phyloP scores from a whole-genome alignment of 2,113 vertebrate genomes.

The Pardalotus punctatus region DNA sequence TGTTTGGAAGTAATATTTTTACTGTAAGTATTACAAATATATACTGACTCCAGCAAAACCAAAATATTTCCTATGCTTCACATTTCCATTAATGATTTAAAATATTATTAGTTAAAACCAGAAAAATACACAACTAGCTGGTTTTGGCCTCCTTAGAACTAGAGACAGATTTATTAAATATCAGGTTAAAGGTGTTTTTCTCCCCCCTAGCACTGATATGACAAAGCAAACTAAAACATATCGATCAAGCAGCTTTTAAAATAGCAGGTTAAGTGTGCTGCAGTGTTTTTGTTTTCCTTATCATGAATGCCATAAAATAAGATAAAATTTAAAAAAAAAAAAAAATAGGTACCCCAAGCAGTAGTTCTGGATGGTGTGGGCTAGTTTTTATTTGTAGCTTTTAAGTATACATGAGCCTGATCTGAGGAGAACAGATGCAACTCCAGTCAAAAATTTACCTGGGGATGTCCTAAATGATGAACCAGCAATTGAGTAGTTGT shows the following conservation, averaged over 20 bases:
- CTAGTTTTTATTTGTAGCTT: not conserved
- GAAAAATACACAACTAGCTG: not conserved
- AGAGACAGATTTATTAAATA: not conserved
- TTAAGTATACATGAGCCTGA: not conserved
- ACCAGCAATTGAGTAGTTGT: slow-evolving; percentile 86
- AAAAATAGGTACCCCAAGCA: not conserved
- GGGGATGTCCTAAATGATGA: slow-evolving; percentile 93
- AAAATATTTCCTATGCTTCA: not conserved
- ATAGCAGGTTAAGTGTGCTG: not conserved
- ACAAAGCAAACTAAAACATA: not conserved
- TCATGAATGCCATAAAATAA: not conserved
- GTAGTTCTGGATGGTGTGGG: not conserved
- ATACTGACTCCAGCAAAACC: not conserved
- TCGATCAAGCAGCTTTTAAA: not conserved
- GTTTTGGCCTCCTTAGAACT: not conserved
- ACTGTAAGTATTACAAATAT: not conserved
- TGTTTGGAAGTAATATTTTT: not conserved
- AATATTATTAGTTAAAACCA: not conserved
- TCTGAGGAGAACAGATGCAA: not conserved
- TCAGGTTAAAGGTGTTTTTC: not conserved
- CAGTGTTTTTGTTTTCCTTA: not conserved
- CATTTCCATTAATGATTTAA: not conserved
- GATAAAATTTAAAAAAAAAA: not conserved
- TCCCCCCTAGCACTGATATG: not conserved
- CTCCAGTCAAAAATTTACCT: slow-evolving; percentile 76